These are phyloP conservation scores for Procavia capensis DNA, from an alignment of 2,113 vertebrate species.

Conservation along the genomic window DNA sequence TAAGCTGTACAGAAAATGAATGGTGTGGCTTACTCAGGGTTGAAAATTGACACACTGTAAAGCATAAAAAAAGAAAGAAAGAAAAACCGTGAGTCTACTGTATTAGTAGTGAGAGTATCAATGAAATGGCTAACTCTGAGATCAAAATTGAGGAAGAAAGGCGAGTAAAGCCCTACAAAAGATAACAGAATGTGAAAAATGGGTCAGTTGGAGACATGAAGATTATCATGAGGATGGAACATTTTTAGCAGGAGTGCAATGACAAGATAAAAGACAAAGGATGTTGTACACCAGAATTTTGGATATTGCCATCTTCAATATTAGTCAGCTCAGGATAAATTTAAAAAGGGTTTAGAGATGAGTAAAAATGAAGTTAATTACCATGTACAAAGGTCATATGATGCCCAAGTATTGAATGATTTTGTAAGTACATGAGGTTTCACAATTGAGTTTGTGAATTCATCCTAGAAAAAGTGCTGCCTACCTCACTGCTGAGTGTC, in stretches of 20 bases:
- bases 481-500: too few species aligned
- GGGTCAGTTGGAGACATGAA: background rate
- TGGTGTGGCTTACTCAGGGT: background rate
- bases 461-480: too few species aligned
- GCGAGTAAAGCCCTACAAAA: background rate
- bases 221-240: background rate
- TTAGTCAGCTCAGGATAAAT: background rate
- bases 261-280: background rate
- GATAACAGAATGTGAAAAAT: background rate
- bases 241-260: background rate
- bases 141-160: background rate
- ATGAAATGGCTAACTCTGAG: background rate
- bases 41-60: conserved; percentile 24
- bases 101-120: background rate
- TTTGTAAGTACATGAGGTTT: too few species aligned
- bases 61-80: background rate
- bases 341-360: background rate
- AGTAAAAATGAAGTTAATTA: background rate
- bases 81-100: background rate
- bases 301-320: background rate
- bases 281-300: background rate
- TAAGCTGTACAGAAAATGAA: background rate
- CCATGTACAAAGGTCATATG: background rate
- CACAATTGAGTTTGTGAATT: too few species aligned
- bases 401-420: background rate